phyloP scores from a whole-genome alignment of 2,113 vertebrate genomes.

The Myiagra hebetior region DNA sequence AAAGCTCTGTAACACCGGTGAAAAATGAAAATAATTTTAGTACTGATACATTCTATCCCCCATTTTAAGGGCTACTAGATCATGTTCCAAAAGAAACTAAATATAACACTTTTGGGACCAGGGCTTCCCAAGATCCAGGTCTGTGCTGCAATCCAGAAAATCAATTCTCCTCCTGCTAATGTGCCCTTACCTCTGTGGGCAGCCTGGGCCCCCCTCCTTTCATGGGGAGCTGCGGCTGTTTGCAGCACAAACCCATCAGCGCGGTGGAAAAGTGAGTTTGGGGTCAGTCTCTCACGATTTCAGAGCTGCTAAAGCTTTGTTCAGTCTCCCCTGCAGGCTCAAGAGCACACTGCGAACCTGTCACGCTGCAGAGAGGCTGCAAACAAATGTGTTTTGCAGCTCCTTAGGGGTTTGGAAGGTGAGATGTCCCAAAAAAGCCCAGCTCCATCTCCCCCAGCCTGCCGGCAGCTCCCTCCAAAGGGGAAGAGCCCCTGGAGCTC shows the following conservation, averaged over 20 bases:
- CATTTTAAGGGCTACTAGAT: slow-evolving; percentile 44
- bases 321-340: background rate
- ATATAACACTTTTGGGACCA: slow-evolving; percentile 39
- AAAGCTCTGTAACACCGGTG: background rate
- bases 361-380: background rate
- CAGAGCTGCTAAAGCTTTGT: background rate
- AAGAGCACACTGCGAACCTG: background rate
- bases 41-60: slow-evolving; percentile 37
- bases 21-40: slow-evolving; percentile 40
- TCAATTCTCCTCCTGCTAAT: background rate
- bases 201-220: background rate
- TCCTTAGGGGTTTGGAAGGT: background rate
- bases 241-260: background rate
- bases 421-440: background rate
- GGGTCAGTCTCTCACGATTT: background rate
- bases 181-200: background rate
- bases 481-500: background rate
- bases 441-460: background rate
- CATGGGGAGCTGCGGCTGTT: background rate
- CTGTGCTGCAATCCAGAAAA: background rate
- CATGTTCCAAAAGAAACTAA: slow-evolving; percentile 61
- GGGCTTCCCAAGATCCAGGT: slow-evolving; percentile 1
- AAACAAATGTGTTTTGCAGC: background rate
- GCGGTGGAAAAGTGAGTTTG: background rate
- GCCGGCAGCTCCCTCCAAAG: background rate